phyloP scores from a whole-genome alignment of 2,797 vertebrate genomes.

The Danio aesculapii region DNA sequence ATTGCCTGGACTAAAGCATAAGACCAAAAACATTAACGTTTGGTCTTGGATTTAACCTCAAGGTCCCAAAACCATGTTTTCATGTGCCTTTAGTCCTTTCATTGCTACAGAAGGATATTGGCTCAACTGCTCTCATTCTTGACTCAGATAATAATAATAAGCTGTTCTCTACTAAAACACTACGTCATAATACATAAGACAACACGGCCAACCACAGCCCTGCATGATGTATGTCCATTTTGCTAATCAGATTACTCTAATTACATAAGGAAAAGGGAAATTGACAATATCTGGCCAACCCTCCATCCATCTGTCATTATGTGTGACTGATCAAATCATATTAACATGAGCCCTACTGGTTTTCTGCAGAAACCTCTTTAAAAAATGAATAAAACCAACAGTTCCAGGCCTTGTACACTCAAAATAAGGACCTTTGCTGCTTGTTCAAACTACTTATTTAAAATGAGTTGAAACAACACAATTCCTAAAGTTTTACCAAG shows the following conservation, averaged over 20 bases:
- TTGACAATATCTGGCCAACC: background rate
- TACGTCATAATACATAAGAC: background rate
- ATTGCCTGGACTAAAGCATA: background rate
- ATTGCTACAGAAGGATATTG: too few relatives aligned
- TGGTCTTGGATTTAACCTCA: too few relatives aligned
- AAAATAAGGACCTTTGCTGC: too few relatives aligned
- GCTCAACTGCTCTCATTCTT: background rate
- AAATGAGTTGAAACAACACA: too few relatives aligned
- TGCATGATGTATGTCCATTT: background rate
- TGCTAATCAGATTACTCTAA: background rate
- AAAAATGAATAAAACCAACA: background rate
- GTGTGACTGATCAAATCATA: background rate
- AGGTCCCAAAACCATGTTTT: too few relatives aligned
- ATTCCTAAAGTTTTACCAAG: too few relatives aligned
- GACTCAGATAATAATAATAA: background rate
- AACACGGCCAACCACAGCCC: background rate
- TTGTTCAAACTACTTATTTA: too few relatives aligned
- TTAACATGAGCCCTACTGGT: background rate
- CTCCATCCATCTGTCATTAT: conserved; percentile 5
- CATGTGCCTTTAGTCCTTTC: too few relatives aligned
- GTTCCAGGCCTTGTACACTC: background rate
- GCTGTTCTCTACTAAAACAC: background rate
- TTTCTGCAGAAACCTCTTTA: background rate
- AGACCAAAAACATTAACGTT: too few relatives aligned
- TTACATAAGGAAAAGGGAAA: background rate